phyloP scores from a whole-genome alignment of 2,113 vertebrate species.

The Probosciger aterrimus region DNA sequence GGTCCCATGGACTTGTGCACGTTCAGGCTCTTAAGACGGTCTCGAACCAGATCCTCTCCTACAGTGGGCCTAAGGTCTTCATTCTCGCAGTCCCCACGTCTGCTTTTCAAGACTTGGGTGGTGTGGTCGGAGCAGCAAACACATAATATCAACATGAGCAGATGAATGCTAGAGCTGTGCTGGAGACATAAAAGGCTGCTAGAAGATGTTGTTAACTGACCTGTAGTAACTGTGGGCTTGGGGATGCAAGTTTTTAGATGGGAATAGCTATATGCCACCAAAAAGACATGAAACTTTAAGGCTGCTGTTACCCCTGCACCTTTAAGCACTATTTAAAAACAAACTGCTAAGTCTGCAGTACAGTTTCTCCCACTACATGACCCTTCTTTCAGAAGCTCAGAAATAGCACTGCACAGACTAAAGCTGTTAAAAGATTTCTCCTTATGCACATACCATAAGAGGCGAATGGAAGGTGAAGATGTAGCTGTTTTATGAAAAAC shows the following conservation, averaged over 20 bases:
- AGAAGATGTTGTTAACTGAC: not conserved
- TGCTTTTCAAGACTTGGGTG: too few relatives aligned
- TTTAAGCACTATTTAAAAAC: not conserved
- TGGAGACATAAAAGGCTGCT: not conserved
- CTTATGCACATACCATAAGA: not conserved
- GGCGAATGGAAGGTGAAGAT: not conserved
- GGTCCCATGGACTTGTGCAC: too few relatives aligned
- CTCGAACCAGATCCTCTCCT: too few relatives aligned
- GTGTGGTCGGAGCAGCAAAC: too few relatives aligned
- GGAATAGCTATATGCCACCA: not conserved
- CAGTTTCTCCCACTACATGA: not conserved
- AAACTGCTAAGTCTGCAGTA: not conserved
- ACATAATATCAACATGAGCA: not conserved
- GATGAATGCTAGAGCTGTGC: not conserved
- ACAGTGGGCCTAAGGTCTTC: too few relatives aligned
- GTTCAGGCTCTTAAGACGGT: too few relatives aligned
- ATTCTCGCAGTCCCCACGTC: too few relatives aligned
- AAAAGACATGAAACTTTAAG: not conserved
- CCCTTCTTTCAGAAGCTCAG: not conserved
- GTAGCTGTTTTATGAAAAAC: not conserved
- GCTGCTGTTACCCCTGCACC: not conserved
- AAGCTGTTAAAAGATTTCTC: not conserved
- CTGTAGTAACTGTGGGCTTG: not conserved
- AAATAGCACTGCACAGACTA: not conserved
- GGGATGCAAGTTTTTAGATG: not conserved